These are phyloP conservation scores for Micromesistius poutassou DNA, from an alignment of 2,797 vertebrate genomes.

Conservation along the genomic window DNA sequence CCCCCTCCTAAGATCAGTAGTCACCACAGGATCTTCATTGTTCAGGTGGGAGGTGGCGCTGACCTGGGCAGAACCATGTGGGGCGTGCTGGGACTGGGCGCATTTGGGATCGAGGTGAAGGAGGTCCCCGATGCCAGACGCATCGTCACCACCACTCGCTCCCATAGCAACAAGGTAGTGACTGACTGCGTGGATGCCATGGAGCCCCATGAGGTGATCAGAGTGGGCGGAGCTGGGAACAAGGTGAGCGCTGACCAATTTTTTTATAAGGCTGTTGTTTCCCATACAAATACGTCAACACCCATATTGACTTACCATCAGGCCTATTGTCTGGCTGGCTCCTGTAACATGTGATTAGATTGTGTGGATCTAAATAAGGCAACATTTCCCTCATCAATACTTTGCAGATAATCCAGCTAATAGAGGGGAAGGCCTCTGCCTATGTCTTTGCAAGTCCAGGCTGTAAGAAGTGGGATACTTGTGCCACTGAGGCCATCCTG, in stretches of 20 bases:
- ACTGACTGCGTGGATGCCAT: conserved; percentile 86
- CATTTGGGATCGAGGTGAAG: conserved; percentile 90
- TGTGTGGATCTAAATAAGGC: neutral
- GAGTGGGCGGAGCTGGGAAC: conserved; percentile 95
- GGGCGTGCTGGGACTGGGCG: conserved; percentile 87
- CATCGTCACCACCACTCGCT: conserved; percentile 88
- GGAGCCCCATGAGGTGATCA: conserved; percentile 85
- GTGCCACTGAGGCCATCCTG: conserved; percentile 91
- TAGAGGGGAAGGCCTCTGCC: conserved; percentile 96
- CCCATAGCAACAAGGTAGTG: conserved; percentile 90
- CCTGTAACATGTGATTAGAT: neutral
- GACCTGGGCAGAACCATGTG: conserved; percentile 89
- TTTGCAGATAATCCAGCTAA: conserved; percentile 89
- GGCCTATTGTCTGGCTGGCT: no score
- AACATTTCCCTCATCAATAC: neutral
- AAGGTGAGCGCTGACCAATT: conserved; percentile 77
- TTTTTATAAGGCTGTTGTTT: neutral
- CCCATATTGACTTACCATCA: neutral
- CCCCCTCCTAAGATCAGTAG: neutral
- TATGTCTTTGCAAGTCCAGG: conserved; percentile 96
- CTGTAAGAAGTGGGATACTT: conserved; percentile 98
- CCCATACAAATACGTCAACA: neutral
- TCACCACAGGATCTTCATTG: conserved; percentile 3
- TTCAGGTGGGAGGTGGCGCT: conserved; percentile 78
- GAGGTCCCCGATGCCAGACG: conserved; percentile 81